A percentile compares a stretch with the other conserved stretches of the same genome.
phyloP scores from a whole-genome alignment of 2,797 vertebrate species.

The Xyrichtys novacula region DNA sequence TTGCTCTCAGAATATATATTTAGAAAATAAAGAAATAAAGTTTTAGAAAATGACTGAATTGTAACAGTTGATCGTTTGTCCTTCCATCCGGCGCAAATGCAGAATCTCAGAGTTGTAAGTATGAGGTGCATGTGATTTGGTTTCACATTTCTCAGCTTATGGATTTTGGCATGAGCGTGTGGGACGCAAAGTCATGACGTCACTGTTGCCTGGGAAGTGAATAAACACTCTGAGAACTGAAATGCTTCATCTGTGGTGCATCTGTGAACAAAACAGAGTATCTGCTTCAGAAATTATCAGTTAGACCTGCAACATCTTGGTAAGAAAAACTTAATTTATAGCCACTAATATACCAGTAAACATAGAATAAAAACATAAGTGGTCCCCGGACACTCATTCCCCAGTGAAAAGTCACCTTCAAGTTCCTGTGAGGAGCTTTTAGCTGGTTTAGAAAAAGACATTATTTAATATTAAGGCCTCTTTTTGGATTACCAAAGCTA shows the following conservation, averaged over 20 bases:
- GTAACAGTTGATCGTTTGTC: slow-evolving; percentile 52
- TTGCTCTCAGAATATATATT: slow-evolving; percentile 67
- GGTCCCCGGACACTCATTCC: no score
- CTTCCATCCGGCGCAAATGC: slow-evolving; percentile 24
- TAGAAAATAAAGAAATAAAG: slow-evolving; percentile 63
- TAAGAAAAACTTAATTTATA: no score
- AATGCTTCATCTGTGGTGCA: slow-evolving; percentile 24
- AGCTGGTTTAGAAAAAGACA: no score
- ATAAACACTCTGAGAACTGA: slow-evolving; percentile 69
- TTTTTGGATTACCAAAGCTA: no score
- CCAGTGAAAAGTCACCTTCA: no score
- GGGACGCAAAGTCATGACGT: slow-evolving; percentile 52
- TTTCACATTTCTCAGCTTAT: slow-evolving; percentile 41
- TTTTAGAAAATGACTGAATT: slow-evolving; percentile 68
- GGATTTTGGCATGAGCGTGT: slow-evolving; percentile 44
- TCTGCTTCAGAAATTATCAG: neutral
- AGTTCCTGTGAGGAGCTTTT: no score
- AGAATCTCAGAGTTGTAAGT: slow-evolving; percentile 36
- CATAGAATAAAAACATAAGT: no score
- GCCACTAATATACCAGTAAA: no score
- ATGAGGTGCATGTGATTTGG: slow-evolving; percentile 61
- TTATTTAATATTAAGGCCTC: no score
- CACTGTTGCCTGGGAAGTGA: slow-evolving; percentile 71
- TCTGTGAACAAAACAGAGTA: neutral
- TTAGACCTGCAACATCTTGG: neutral